These are phyloP conservation scores for Danaus melanippus DNA, from an alignment of 1,140 invertebrate species.

Conservation along the genomic window DNA sequence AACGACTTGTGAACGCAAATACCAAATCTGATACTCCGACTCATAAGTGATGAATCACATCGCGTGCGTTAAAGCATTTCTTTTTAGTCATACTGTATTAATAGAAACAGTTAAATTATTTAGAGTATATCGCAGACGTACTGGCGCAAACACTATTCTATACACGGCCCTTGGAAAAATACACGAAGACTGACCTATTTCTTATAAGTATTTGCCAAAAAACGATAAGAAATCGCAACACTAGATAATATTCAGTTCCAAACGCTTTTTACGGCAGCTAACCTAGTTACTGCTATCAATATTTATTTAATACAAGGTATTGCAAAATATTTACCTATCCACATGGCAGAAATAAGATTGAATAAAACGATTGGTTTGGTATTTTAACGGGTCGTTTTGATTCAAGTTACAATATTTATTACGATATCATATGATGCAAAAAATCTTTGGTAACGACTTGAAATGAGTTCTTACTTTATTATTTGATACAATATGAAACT, in stretches of 20 bases:
- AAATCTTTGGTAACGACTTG: too few species aligned
- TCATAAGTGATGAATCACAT: slow-evolving; percentile 55
- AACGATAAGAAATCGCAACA: slow-evolving; percentile 64
- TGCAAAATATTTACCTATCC: slow-evolving; percentile 42
- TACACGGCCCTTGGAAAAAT: slow-evolving; percentile 32
- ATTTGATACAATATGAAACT: too few species aligned
- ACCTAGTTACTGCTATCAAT: slow-evolving; percentile 65
- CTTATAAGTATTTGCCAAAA: slow-evolving; percentile 49
- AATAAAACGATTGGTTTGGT: too few species aligned
- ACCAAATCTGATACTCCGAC: slow-evolving; percentile 50
- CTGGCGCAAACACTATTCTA: slow-evolving; percentile 27
- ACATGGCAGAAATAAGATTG: slow-evolving; percentile 1
- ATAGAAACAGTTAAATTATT: slow-evolving; percentile 34
- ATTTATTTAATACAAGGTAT: slow-evolving; percentile 55
- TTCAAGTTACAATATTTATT: too few species aligned
- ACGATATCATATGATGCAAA: too few species aligned
- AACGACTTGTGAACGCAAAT: slow-evolving; percentile 51
- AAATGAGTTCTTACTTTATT: too few species aligned
- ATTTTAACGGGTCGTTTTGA: too few species aligned
- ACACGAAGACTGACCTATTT: slow-evolving; percentile 58
- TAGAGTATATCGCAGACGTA: slow-evolving; percentile 35
- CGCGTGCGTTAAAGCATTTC: slow-evolving; percentile 46
- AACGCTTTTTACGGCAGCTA: slow-evolving; percentile 56
- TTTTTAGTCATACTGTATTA: slow-evolving; percentile 40
- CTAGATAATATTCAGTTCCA: slow-evolving; percentile 63